Evolutionary conservation across 2,113 vertebrate genomes (phyloP).

Genomic region (Crotophaga sulcirostris): DNA sequence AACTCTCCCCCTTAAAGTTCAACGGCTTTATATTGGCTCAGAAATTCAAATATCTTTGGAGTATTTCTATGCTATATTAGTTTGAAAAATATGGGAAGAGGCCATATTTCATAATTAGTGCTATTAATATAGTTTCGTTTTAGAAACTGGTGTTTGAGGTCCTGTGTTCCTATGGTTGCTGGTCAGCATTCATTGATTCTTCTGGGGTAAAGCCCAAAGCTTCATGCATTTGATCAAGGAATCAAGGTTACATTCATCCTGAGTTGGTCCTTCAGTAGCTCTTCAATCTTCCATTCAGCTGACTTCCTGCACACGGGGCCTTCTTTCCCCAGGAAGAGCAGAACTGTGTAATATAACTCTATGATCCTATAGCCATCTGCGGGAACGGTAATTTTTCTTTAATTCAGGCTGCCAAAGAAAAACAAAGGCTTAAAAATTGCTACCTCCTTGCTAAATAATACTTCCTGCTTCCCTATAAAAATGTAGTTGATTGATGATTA

Average conservation of each 20-base stretch:
- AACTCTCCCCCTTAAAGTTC: conserved; percentile 44
- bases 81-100: background rate
- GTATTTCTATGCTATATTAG: background rate
- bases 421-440: background rate
- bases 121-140: background rate
- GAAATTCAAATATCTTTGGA: background rate
- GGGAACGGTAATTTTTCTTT: background rate
- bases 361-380: background rate
- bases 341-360: background rate
- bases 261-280: background rate
- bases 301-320: background rate
- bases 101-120: background rate
- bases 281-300: background rate
- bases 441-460: background rate
- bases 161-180: background rate
- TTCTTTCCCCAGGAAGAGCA: background rate
- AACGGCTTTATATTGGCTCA: background rate
- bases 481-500: background rate
- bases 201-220: background rate
- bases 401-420: background rate
- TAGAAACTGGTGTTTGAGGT: background rate
- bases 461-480: background rate
- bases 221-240: background rate
- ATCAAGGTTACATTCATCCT: background rate
- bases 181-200: background rate